Conservation (phyloP, 2,113 vertebrate genomes). For the Marcusenius ussheri region DNA sequence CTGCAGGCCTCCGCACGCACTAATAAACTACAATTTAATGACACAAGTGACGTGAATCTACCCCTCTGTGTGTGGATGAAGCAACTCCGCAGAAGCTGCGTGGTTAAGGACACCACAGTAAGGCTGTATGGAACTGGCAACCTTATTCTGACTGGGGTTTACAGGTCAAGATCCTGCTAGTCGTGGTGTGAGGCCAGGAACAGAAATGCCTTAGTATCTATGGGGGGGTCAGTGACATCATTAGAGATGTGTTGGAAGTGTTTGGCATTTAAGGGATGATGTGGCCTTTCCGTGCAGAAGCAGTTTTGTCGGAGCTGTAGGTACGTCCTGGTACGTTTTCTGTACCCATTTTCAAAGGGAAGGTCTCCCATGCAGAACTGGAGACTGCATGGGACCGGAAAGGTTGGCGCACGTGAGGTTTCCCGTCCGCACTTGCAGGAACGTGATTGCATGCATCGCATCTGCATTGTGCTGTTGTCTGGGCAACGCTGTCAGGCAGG, state of each 20-base stretch:
- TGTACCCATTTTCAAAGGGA: background rate
- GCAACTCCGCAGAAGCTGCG: background rate
- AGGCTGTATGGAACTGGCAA: background rate
- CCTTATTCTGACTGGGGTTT: background rate
- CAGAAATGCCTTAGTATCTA: background rate
- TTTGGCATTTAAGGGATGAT: background rate
- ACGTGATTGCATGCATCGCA: background rate
- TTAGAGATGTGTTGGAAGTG: background rate
- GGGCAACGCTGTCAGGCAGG: background rate
- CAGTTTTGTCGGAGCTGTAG: background rate
- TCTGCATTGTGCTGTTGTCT: background rate
- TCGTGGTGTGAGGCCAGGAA: background rate
- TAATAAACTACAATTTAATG: background rate
- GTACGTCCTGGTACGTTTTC: background rate
- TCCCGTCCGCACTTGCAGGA: background rate
- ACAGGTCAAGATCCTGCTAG: background rate
- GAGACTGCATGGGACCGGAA: background rate
- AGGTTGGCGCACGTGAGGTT: background rate
- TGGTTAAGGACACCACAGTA: background rate
- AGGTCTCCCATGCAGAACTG: background rate
- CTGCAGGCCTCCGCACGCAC: background rate
- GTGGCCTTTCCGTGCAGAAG: background rate
- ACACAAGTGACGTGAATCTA: background rate
- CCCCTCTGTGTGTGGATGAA: background rate
- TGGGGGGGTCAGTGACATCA: background rate